Evolutionary conservation across 1,140 invertebrate genomes (phyloP).

Genomic region (Thrips palmi): DNA sequence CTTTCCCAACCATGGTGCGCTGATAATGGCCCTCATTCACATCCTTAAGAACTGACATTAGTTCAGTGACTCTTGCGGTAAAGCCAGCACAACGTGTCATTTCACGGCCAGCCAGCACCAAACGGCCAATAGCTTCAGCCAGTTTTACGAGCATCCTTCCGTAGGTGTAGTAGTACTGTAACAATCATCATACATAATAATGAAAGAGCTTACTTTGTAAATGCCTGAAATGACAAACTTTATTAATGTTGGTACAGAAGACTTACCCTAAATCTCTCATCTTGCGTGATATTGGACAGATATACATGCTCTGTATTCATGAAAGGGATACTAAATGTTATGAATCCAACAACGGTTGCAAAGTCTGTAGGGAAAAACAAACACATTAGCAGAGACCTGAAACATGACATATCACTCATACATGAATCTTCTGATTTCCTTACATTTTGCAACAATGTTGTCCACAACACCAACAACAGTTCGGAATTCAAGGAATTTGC

Average conservation of each 20-base stretch:
- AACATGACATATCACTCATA: too few relatives aligned
- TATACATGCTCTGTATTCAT: slow-evolving; percentile 48
- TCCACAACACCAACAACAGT: slow-evolving; percentile 88
- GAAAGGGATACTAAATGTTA: slow-evolving; percentile 87
- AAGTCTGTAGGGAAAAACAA: slow-evolving; percentile 44
- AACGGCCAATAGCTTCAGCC: slow-evolving; percentile 87
- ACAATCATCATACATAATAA: slow-evolving; percentile 14
- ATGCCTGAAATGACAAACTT: not conserved
- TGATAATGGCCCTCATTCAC: slow-evolving; percentile 72
- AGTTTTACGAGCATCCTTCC: slow-evolving; percentile 93
- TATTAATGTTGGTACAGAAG: slow-evolving; percentile 4
- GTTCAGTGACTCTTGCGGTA: slow-evolving; percentile 77
- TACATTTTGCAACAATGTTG: slow-evolving; percentile 93
- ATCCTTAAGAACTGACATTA: slow-evolving; percentile 73
- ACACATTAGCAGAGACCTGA: not conserved
- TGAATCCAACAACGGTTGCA: slow-evolving; percentile 88
- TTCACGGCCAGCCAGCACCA: slow-evolving; percentile 86
- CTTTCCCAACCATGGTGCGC: slow-evolving; percentile 63
- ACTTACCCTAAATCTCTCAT: slow-evolving; percentile 47
- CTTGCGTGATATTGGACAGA: slow-evolving; percentile 37
- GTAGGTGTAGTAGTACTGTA: slow-evolving; percentile 81
- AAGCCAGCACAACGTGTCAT: slow-evolving; percentile 85
- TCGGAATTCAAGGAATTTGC: slow-evolving; percentile 79
- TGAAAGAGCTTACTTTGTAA: not conserved
- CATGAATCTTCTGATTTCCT: too few relatives aligned